A percentile compares a stretch with the other conserved stretches of the same genome.
Evolutionary conservation across 2,888 invertebrate species (phyloP).

Genomic region (Tenthredo notha): DNA sequence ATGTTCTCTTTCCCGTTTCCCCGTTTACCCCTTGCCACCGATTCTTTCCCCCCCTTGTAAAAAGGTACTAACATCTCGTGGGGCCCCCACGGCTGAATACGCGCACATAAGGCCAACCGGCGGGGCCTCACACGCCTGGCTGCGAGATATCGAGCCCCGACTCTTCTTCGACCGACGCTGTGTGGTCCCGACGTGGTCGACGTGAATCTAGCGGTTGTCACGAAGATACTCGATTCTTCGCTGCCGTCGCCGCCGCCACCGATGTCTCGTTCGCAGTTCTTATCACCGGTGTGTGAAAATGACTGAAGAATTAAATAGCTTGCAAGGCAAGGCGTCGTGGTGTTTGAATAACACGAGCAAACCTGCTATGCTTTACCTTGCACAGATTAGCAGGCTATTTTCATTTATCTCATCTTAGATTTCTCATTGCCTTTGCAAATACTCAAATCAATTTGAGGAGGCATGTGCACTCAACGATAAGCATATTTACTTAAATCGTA

Average conservation of each 20-base stretch:
- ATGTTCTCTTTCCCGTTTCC: slow-evolving; percentile 56
- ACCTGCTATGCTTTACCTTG: neutral
- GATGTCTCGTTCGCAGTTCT: slow-evolving; percentile 44
- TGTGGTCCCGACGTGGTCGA: slow-evolving; percentile 46
- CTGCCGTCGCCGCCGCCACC: slow-evolving; percentile 37
- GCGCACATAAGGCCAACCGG: slow-evolving; percentile 44
- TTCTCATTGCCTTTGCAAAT: neutral
- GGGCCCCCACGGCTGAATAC: slow-evolving; percentile 52
- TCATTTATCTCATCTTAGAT: neutral
- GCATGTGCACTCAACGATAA: neutral
- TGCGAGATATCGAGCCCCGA: slow-evolving; percentile 60
- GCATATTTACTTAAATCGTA: too few species aligned
- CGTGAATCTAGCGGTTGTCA: slow-evolving; percentile 53
- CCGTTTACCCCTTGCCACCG: slow-evolving; percentile 60
- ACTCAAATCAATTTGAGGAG: neutral
- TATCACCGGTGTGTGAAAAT: slow-evolving; percentile 42
- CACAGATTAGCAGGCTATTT: neutral
- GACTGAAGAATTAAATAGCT: slow-evolving; percentile 46
- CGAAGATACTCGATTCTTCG: slow-evolving; percentile 37
- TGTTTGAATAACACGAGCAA: neutral
- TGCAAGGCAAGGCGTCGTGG: neutral
- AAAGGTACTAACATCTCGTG: slow-evolving; percentile 52
- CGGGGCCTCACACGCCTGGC: slow-evolving; percentile 57
- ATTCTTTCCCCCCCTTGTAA: slow-evolving; percentile 54
- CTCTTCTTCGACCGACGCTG: slow-evolving; percentile 50